phyloP scores from a whole-genome alignment of 1,140 invertebrate genomes.

The Thaumatotibia leucotreta region DNA sequence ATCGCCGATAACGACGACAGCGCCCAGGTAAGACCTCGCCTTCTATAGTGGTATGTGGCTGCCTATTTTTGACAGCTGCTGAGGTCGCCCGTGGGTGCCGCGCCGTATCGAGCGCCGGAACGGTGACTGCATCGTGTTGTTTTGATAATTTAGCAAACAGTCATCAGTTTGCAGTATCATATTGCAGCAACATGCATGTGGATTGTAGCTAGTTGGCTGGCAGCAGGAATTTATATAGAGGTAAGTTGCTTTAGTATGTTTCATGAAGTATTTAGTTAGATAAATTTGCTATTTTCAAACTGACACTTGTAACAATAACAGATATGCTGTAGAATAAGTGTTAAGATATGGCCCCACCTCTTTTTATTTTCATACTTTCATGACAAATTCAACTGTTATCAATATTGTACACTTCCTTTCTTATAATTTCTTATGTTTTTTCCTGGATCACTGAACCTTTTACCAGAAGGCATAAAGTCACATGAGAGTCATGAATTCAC shows the following conservation, averaged over 20 bases:
- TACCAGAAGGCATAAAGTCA: background rate
- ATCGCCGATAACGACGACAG: slow-evolving; percentile 65
- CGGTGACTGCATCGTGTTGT: background rate
- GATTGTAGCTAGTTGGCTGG: background rate
- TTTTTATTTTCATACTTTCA: background rate
- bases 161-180: slow-evolving; percentile 12
- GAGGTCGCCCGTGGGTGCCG: slow-evolving; percentile 58
- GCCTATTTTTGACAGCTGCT: slow-evolving; percentile 69
- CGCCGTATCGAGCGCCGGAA: slow-evolving; percentile 19
- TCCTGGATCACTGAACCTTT: background rate
- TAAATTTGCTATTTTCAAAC: background rate
- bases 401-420: background rate
- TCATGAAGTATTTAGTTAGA: background rate
- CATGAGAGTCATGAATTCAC: no score
- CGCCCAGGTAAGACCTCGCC: slow-evolving; percentile 61
- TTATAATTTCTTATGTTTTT: background rate
- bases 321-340: background rate
- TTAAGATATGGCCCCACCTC: background rate
- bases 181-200: slow-evolving; percentile 8
- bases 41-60: slow-evolving; percentile 17
- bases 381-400: background rate
- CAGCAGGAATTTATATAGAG: background rate
- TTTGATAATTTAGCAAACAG: background rate
- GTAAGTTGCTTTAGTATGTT: background rate
- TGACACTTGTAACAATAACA: background rate